Conservation (phyloP, 2,797 vertebrate genomes). For the Poeciliopsis paucimaculata region DNA sequence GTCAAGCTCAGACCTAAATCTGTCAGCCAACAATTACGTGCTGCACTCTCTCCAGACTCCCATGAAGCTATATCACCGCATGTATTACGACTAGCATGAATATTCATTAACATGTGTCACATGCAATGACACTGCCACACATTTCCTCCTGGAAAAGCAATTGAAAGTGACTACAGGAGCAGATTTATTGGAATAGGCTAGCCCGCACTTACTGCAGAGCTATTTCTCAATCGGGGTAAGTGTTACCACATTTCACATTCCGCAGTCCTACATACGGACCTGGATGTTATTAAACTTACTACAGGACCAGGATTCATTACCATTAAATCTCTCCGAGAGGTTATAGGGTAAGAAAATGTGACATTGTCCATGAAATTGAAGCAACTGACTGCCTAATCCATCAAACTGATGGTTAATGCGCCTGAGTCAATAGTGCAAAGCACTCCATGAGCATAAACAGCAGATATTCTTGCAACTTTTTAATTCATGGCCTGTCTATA, state of each 20-base stretch:
- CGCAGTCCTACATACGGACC: slow-evolving; percentile 57
- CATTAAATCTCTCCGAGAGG: slow-evolving; percentile 74
- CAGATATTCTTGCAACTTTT: slow-evolving; percentile 62
- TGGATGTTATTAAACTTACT: slow-evolving; percentile 65
- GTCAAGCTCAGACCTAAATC: slow-evolving; percentile 22
- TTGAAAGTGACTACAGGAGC: slow-evolving; percentile 61
- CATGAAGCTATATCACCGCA: slow-evolving; percentile 35
- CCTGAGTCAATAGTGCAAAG: slow-evolving; percentile 42
- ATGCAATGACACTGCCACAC: slow-evolving; percentile 37
- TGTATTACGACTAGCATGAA: slow-evolving; percentile 56
- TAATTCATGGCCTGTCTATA: slow-evolving; percentile 65
- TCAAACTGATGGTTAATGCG: slow-evolving; percentile 65
- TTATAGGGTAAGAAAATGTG: slow-evolving; percentile 70
- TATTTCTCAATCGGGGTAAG: slow-evolving; percentile 60
- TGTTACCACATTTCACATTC: slow-evolving; percentile 75
- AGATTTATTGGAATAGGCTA: slow-evolving; percentile 65
- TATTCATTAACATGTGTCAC: slow-evolving; percentile 70
- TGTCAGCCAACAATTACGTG: slow-evolving; percentile 24
- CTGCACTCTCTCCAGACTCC: slow-evolving; percentile 33
- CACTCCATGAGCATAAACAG: slow-evolving; percentile 47
- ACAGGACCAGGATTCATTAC: slow-evolving; percentile 70
- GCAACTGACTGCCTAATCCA: slow-evolving; percentile 67
- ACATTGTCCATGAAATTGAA: slow-evolving; percentile 74
- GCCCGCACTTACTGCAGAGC: slow-evolving; percentile 58
- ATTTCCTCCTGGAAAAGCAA: slow-evolving; percentile 54